Evolutionary conservation across 2,113 vertebrate species (phyloP).

Genomic region (Upupa epops): DNA sequence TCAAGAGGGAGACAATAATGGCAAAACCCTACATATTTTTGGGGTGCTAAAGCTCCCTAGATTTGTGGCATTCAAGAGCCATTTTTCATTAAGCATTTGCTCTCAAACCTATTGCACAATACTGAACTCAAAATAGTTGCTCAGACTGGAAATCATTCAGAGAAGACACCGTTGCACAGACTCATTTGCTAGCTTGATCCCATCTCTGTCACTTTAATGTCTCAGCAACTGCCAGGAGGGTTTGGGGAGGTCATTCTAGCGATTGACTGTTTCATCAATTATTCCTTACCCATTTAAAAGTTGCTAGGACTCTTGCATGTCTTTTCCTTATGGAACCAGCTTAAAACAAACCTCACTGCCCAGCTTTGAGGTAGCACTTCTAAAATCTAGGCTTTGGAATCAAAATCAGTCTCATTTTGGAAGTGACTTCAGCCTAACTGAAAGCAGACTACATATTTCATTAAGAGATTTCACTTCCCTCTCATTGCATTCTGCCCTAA

Average conservation of each 20-base stretch:
- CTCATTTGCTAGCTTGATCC: not conserved
- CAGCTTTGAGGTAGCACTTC: not conserved
- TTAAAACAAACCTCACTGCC: not conserved
- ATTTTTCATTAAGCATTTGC: not conserved
- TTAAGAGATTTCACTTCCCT: not conserved
- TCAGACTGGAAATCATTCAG: not conserved
- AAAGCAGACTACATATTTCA: not conserved
- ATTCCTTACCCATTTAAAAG: slow-evolving; percentile 40
- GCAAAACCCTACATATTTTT: not conserved
- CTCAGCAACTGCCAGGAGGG: not conserved
- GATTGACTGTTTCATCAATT: slow-evolving; percentile 48
- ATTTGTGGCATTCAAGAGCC: not conserved
- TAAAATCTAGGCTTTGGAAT: not conserved
- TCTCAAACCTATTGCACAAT: not conserved
- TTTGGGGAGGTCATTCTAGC: slow-evolving; percentile 31
- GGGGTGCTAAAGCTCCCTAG: not conserved
- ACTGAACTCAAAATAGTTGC: not conserved
- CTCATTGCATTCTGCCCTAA: not conserved
- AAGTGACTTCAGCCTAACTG: not conserved
- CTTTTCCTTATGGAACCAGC: not conserved
- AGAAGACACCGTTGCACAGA: not conserved
- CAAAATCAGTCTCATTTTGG: not conserved
- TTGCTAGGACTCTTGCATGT: not conserved
- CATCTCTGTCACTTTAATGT: slow-evolving; percentile 1
- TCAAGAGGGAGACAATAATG: not conserved